Evolutionary conservation across 2,797 vertebrate genomes (phyloP).

Genomic region (Macroramphosus scolopax): DNA sequence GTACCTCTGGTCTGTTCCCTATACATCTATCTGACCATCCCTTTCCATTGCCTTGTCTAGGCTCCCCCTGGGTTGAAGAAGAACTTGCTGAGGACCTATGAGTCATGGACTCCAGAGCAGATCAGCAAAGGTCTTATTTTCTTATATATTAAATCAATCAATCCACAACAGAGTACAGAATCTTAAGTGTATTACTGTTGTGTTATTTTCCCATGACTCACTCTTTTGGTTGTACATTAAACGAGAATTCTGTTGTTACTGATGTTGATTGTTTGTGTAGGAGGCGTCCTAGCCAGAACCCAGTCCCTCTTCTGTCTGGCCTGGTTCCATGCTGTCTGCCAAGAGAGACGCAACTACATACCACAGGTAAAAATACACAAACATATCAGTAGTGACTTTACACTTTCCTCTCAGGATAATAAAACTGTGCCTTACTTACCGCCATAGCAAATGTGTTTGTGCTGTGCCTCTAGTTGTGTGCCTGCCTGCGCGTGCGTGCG

Average conservation of each 20-base stretch:
- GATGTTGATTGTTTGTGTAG: slow-evolving; percentile 55
- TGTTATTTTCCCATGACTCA: too few species aligned
- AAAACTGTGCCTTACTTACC: too few species aligned
- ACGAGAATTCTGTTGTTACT: too few species aligned
- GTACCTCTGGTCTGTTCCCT: neutral
- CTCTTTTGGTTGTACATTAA: too few species aligned
- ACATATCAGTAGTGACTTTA: neutral
- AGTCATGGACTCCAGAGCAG: slow-evolving; percentile 94
- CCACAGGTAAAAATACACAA: slow-evolving; percentile 84
- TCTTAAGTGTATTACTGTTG: too few species aligned
- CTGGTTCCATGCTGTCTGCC: slow-evolving; percentile 97
- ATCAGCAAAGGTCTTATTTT: slow-evolving; percentile 81
- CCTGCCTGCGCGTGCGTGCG: neutral
- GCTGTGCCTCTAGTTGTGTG: too few species aligned
- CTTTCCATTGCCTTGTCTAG: too few species aligned
- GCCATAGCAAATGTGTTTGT: neutral
- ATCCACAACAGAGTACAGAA: too few species aligned
- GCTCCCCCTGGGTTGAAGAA: slow-evolving; percentile 96
- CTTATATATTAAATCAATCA: too few species aligned
- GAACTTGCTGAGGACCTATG: slow-evolving; percentile 93
- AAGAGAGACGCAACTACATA: slow-evolving; percentile 97
- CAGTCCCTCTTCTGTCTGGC: slow-evolving; percentile 93
- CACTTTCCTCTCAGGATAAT: neutral
- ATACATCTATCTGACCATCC: too few species aligned
- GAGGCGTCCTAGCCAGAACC: slow-evolving; percentile 81